Base-by-base conservation (phyloP, 2,113 vertebrate species). In the Phaetusa simplex region DNA sequence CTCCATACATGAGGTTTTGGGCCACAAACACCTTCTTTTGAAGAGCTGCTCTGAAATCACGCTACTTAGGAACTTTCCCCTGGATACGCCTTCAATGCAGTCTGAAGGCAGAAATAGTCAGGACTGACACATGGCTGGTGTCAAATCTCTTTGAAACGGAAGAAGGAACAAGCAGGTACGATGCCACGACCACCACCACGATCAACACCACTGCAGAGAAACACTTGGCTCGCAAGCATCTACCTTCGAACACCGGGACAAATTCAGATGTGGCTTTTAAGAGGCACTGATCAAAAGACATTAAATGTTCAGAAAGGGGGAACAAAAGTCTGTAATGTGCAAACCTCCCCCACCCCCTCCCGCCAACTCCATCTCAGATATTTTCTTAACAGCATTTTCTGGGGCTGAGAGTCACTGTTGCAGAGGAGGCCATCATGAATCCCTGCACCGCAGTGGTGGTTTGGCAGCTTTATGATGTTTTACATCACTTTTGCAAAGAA, bases 381-480 rank as follows among this genome's bases (percentile, higher is more conserved):
- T 90, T 90, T 96, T 79, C 83, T 77, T 14, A 82, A 30, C 65
- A 94, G 83, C 24, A 2, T 24, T 91, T 87, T 74, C 73, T 61
- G 77, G 40, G 78, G 86, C 84, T 65, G 70, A 93, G 66, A 93
- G 84, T 45, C 64, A 18, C 24, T 22, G 71, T 83, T 89, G 91
- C 89, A 95, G 88, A 82, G 84, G 88, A 42, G 89, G 89, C 84
- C 91, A 95, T 85, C 91, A 19, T 19, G 85, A 93, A 82, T 66
- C 95, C 88, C 82, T 47, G 62, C 86, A 59, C 95, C 23, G 0
- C 95, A 34, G 58, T 30, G 84, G 73, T 87, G 89, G 87, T 70
- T 95, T 97, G 95, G 96, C 97, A 98, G 98, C 97, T 98, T 98
- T 96, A 97, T n/a, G 53, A 94, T 91, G 93, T 97, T 98, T 98